These are phyloP conservation scores for Sinocyclocheilus anophthalmus DNA, from an alignment of 2,113 vertebrate species.

Conservation along the genomic window DNA sequence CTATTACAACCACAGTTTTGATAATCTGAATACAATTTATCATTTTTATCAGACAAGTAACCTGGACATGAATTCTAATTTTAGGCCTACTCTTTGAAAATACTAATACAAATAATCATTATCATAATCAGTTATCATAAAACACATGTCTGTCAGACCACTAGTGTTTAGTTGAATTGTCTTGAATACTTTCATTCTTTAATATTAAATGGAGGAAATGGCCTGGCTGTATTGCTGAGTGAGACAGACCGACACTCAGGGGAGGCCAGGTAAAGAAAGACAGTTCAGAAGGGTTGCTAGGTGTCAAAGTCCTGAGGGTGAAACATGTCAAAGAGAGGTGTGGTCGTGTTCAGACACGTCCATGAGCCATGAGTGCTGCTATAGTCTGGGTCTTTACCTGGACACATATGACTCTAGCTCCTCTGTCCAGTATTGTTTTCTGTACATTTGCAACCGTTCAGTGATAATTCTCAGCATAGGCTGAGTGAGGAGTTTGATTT, in stretches of 20 bases:
- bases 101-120: neutral
- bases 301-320: constrained; percentile 57
- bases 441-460: neutral
- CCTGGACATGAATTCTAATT: neutral
- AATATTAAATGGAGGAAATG: neutral
- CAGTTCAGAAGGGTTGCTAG: constrained; percentile 46
- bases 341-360: constrained; percentile 45
- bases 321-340: constrained; percentile 17
- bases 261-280: neutral
- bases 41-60: neutral
- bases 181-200: neutral
- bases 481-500: neutral
- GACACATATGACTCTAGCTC: neutral
- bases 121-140: neutral
- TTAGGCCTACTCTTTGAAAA: neutral
- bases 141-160: neutral
- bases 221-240: neutral
- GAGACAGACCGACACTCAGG: neutral
- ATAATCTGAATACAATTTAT: neutral
- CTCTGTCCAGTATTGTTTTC: neutral
- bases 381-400: constrained; percentile 16
- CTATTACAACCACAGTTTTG: neutral
- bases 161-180: neutral
- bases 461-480: neutral
- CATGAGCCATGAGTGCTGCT: constrained; percentile 20